Conservation (phyloP, 2,888 invertebrate species). For the Monoplex corrugatus region DNA sequence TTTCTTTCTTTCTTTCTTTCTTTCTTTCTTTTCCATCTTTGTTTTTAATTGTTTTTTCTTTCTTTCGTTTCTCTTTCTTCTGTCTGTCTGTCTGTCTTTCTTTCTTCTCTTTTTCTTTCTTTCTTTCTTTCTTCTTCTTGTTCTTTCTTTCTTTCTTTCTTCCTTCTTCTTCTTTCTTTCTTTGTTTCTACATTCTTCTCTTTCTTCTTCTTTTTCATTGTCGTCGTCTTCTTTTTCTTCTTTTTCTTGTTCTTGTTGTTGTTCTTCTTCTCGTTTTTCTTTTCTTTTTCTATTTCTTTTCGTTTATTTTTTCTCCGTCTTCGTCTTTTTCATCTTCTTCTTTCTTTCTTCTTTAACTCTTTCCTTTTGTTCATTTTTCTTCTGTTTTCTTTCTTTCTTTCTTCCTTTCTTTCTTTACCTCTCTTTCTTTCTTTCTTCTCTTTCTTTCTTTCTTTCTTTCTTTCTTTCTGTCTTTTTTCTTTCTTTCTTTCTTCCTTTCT, state of each 20-base stretch:
- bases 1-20: no score
- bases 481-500: not conserved
- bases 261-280: not conserved
- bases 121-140: not conserved
- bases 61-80: not conserved
- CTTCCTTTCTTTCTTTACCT: not conserved
- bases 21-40: no score
- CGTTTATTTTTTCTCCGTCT: not conserved
- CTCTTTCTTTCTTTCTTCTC: not conserved
- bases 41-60: not conserved
- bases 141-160: not conserved
- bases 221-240: not conserved
- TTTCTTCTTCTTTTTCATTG: no score
- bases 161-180: not conserved
- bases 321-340: not conserved
- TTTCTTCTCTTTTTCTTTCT: not conserved
- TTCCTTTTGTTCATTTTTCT: not conserved
- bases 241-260: not conserved
- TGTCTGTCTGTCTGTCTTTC: not conserved
- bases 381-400: not conserved
- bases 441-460: not conserved
- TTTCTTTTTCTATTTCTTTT: not conserved
- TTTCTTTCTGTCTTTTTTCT: not conserved
- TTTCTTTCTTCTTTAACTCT: not conserved
- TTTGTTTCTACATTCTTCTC: no score